Conservation (phyloP, 2,797 vertebrate genomes). For the Malacoraja senta region DNA sequence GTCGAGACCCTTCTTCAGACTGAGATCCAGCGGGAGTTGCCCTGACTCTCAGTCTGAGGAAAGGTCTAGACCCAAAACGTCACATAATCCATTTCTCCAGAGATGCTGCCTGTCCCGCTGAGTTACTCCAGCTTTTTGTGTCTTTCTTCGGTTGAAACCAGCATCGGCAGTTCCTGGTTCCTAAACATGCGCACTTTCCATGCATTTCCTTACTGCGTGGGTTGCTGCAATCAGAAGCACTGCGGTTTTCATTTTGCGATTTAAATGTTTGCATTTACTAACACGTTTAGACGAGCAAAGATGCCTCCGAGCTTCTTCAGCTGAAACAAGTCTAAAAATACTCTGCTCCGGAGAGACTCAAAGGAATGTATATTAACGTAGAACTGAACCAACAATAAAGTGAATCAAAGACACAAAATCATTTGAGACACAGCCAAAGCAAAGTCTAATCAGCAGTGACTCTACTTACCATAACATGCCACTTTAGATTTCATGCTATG, state of each 20-base stretch:
- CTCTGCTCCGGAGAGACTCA: constrained; percentile 12
- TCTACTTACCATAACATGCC: constrained; percentile 38
- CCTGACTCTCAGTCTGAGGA: too few relatives aligned
- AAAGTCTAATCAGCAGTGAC: constrained; percentile 35
- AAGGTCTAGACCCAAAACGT: too few relatives aligned
- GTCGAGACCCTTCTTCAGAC: too few relatives aligned
- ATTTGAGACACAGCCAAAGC: constrained; percentile 16
- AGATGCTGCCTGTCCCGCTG: too few relatives aligned
- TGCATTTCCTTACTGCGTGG: background rate
- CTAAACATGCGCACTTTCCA: too few relatives aligned
- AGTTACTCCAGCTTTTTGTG: too few relatives aligned
- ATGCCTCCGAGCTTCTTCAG: constrained; percentile 15
- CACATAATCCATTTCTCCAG: too few relatives aligned
- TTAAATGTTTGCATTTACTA: background rate
- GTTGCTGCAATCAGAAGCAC: background rate
- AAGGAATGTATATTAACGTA: constrained; percentile 29
- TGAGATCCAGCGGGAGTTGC: too few relatives aligned
- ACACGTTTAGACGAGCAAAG: background rate
- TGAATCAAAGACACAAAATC: constrained; percentile 24
- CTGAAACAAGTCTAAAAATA: constrained; percentile 38
- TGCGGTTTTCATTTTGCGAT: background rate
- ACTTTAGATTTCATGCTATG: constrained; percentile 39
- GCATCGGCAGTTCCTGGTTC: too few relatives aligned
- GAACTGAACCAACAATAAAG: constrained; percentile 10
- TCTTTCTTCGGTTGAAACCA: too few relatives aligned